phyloP scores from a whole-genome alignment of 2,888 invertebrate genomes.

The Caprella mutica region DNA sequence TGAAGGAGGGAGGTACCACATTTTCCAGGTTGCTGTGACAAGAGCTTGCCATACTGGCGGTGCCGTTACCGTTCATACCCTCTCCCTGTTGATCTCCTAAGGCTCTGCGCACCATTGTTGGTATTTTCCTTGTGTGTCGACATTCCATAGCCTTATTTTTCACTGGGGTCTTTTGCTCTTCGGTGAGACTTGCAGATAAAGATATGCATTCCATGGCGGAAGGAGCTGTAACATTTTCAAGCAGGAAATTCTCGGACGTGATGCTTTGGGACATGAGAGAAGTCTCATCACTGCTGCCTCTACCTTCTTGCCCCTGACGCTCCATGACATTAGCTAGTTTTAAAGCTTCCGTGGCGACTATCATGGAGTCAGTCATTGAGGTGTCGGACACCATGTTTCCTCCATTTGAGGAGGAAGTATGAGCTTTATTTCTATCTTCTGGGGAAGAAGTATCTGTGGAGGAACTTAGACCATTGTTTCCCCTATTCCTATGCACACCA shows the following conservation, averaged over 20 bases:
- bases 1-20: conserved; percentile 69
- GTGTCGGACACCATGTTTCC: conserved; percentile 14
- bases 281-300: conserved; percentile 28
- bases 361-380: conserved; percentile 29
- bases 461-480: no score
- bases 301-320: conserved; percentile 16
- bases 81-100: conserved; percentile 46
- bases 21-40: conserved; percentile 59
- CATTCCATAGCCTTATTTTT: conserved; percentile 24
- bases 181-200: conserved; percentile 28
- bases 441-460: conserved; percentile 10
- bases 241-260: conserved; percentile 14
- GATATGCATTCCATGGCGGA: conserved; percentile 32
- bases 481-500: no score
- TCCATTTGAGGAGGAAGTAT: conserved; percentile 3
- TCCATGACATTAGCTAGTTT: conserved; percentile 31
- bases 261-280: conserved; percentile 31
- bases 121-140: conserved; percentile 42
- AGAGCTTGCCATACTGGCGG: conserved; percentile 40
- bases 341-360: conserved; percentile 29
- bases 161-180: conserved; percentile 12
- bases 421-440: no score
- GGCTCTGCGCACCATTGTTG: conserved; percentile 60
- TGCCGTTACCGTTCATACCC: conserved; percentile 18
- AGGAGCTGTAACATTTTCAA: conserved; percentile 31